Evolutionary conservation across 1,140 invertebrate genomes (phyloP), one percentile per base, ranked within the genome.

Genomic region (Oncopeltus fasciatus): DNA sequence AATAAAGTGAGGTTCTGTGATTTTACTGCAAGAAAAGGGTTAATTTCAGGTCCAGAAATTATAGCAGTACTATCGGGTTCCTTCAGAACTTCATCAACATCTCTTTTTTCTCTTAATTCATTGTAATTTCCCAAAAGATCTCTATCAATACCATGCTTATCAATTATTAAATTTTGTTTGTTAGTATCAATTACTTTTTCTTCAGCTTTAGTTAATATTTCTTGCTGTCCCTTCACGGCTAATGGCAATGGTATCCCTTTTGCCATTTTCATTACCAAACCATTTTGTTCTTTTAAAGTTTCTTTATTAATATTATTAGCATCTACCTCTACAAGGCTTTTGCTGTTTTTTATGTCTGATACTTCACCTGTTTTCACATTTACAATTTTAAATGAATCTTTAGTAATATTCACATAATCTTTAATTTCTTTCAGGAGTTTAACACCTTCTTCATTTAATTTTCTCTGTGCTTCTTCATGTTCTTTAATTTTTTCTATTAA

Each of bases 171-270:
- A n/a, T 16, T 24, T 16, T 21, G 18, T 51, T 56, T 51, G 14
- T 38, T 38, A 8, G 31, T 38, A 38, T 38, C 31, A 20, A 16
- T 27, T 60, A 16, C 26, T 27, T 47, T 44, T 9, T 47, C 58
- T 44, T 16, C 8, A 27, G 26, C n/a, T n/a, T n/a, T n/a, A n/a
- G n/a, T n/a, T n/a, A n/a, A n/a, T 38, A 56, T 62, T 12, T 56
- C 9, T n/a, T 20, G 28, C 28, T 33, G 26, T 4, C 51, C 29
- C 46, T 64, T 46, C n/a, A 65, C 38, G 1, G 62, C 66, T 16
- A 67, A 47, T 3, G 66, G 66, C n/a, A 67, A 31, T 3, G 66
- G 66, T 0, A 67, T 28, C 11, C 64, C 64, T n/a, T 66, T 57
- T 21, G 56, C 60, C 51, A 65, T 67, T 18, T 60, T 67, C 58